Evolutionary conservation across 2,113 vertebrate species (phyloP).

Genomic region (Charina bottae): DNA sequence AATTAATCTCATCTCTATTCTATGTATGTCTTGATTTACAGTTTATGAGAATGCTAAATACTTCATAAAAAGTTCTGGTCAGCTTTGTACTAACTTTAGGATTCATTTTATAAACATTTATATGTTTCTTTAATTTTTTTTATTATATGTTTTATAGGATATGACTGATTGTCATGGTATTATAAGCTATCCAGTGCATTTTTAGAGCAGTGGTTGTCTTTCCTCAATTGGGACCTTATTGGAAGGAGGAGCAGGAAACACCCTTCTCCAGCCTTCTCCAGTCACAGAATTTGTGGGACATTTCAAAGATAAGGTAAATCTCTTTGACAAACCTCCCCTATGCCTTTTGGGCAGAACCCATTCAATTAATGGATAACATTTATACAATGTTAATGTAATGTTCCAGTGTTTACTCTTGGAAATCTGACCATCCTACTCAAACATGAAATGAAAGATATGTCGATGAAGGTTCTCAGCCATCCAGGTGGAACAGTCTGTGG

Average conservation of each 20-base stretch:
- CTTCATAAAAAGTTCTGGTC: background rate
- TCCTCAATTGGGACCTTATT: background rate
- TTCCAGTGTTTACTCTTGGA: background rate
- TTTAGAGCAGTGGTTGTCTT: background rate
- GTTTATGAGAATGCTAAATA: background rate
- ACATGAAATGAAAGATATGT: background rate
- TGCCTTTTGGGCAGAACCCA: background rate
- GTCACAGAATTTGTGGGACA: background rate
- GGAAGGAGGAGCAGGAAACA: background rate
- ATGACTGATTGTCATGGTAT: background rate
- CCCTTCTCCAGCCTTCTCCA: background rate
- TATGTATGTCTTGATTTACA: too few relatives aligned
- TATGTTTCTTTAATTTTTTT: background rate
- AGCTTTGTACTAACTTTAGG: background rate
- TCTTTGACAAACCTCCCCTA: background rate
- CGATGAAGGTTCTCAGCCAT: too few relatives aligned
- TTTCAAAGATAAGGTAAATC: background rate
- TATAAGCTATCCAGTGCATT: background rate
- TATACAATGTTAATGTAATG: background rate
- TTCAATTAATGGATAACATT: background rate
- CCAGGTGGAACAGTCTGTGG: too few relatives aligned
- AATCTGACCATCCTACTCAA: background rate
- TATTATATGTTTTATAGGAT: background rate
- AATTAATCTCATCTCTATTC: too few relatives aligned
- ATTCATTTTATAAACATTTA: background rate